Evolutionary conservation across 2,113 vertebrate genomes (phyloP).

Genomic region (Salvelinus namaycush): DNA sequence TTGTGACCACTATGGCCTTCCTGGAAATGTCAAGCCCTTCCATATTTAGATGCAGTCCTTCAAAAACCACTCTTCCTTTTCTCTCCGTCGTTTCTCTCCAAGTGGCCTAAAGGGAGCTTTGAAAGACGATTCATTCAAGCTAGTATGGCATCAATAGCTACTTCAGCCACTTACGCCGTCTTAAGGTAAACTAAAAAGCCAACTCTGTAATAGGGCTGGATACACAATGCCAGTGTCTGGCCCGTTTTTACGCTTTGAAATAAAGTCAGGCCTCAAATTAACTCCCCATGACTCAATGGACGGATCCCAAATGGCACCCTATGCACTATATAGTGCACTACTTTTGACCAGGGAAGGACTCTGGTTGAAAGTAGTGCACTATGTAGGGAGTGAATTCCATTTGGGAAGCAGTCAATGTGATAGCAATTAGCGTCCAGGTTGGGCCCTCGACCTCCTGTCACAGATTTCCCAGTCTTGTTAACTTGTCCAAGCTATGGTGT

Average conservation of each 20-base stretch:
- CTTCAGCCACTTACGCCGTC: not conserved
- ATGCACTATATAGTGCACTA: too few relatives aligned
- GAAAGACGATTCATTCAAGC: conserved; percentile 6
- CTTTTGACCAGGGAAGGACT: too few relatives aligned
- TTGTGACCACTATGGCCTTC: conserved; percentile 44
- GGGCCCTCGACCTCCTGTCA: conserved; percentile 3
- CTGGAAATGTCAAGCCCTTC: conserved; percentile 29
- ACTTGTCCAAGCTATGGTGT: not conserved
- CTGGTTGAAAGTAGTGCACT: too few relatives aligned
- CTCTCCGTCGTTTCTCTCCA: conserved; percentile 20
- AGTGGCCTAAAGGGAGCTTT: not conserved
- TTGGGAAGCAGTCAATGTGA: conserved; percentile 5
- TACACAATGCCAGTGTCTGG: conserved; percentile 3
- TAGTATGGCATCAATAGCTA: conserved; percentile 22
- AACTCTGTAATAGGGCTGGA: conserved; percentile 16
- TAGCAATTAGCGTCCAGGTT: conserved; percentile 21
- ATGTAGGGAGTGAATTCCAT: too few relatives aligned
- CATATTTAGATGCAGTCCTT: conserved; percentile 6
- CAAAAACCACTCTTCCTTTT: conserved; percentile 30
- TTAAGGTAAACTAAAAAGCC: conserved; percentile 37
- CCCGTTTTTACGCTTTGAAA: conserved; percentile 23
- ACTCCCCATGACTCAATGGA: conserved; percentile 28
- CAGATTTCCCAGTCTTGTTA: conserved; percentile 12
- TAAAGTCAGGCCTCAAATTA: conserved; percentile 38
- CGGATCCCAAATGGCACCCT: too few relatives aligned